Base-by-base conservation (phyloP, 2,113 vertebrate genomes). In the Neodontobutis hainanensis region DNA sequence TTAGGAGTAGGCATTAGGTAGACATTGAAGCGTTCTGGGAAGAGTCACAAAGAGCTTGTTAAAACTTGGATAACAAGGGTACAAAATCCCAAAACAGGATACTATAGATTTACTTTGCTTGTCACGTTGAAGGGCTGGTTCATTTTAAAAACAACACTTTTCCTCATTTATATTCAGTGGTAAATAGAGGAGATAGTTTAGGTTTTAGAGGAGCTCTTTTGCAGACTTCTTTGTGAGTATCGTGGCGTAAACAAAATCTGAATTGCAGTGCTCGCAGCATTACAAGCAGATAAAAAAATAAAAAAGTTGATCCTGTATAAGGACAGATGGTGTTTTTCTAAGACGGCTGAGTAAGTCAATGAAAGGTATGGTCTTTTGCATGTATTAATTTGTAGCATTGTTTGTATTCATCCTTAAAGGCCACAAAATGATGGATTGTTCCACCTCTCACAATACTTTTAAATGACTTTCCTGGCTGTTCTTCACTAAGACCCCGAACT, bases 1-100 rank as follows among this genome's bases (percentile, higher is more conserved):
- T 98, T 98, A 14, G 97, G 97, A 9, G 96, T 99, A 77, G 97
- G 97, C 96, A 99, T 98, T 53, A 99, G 92, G 82, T 98, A 98
- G 44, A 99, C 97, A 50, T 98, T 97, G 94, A 99, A 99, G 47
- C 97, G 93, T 65, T 99, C 97, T 99, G 91, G 44, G 90, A 84
- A 66, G 47, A 73, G 66, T 43, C 49, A 72, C 48, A 74, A 51
- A 14, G 42, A 14, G 44, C 7, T 59, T 43, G 32, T 50, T 46
- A 38, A 14, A 27, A 61, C 3, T 19, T 15, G 48, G 5, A 56
- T 46, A 46, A 57, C 14, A 68, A 9, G 6, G 4, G 16, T 11
- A 9, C n/a, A 47, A 70, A 44, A 56, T 5, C 3, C 34, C 52
- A 55, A 55, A 55, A 55, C 52, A 55, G 52, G 52, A 14, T 12